Evolutionary conservation across 1,140 invertebrate genomes (phyloP).

Genomic region (Polyergus mexicanus): DNA sequence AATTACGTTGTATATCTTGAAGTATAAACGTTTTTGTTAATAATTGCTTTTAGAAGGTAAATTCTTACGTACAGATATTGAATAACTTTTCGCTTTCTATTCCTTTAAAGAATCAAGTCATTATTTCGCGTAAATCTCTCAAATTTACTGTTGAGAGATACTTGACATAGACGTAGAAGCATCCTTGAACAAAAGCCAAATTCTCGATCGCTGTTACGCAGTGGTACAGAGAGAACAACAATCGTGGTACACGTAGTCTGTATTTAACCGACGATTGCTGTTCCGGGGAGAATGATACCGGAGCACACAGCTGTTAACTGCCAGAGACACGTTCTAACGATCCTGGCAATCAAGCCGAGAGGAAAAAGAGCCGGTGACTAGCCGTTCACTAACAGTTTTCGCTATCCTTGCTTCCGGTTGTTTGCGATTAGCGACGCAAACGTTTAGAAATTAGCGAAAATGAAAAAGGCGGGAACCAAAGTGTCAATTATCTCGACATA

Average conservation of each 20-base stretch:
- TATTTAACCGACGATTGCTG: conserved; percentile 53
- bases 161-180: conserved; percentile 28
- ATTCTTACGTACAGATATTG: not conserved
- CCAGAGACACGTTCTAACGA: conserved; percentile 54
- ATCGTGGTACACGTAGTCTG: conserved; percentile 44
- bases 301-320: conserved; percentile 52
- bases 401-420: conserved; percentile 21
- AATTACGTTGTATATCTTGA: too few relatives aligned
- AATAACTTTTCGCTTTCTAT: not conserved
- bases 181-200: conserved; percentile 42
- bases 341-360: conserved; percentile 40
- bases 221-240: conserved; percentile 31
- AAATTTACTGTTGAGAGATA: conserved; percentile 1
- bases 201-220: conserved; percentile 26
- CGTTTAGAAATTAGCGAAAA: not conserved
- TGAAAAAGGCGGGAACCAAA: not conserved
- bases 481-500: not conserved
- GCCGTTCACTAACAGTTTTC: conserved; percentile 24
- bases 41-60: not conserved
- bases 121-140: not conserved
- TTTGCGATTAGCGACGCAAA: conserved; percentile 8
- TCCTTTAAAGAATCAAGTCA: not conserved
- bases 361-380: conserved; percentile 42
- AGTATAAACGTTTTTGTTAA: not conserved
- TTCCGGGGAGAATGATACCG: conserved; percentile 46